A percentile compares a stretch with the other conserved stretches of the same genome.
phyloP scores from a whole-genome alignment of 1,140 invertebrate genomes.

The Gonioctena quinquepunctata region DNA sequence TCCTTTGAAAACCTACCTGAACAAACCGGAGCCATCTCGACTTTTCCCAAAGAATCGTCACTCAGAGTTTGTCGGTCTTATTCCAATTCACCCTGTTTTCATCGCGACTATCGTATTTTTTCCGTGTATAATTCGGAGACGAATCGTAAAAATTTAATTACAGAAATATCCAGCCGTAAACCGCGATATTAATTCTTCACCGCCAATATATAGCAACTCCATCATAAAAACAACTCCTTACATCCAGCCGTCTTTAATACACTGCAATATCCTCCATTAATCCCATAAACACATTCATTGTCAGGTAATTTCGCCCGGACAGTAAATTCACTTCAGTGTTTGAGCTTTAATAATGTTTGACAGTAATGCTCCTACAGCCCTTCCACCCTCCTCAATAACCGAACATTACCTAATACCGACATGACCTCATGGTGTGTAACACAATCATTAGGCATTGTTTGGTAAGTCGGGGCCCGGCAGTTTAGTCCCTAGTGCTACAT shows the following conservation, averaged over 20 bases:
- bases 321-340: conserved; percentile 28
- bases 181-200: neutral
- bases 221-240: neutral
- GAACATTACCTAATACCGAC: conserved; percentile 38
- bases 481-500: neutral
- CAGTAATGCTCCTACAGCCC: conserved; percentile 27
- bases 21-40: too few species aligned
- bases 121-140: too few species aligned
- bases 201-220: neutral
- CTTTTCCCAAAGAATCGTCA: too few species aligned
- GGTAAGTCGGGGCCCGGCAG: neutral
- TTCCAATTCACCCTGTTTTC: too few species aligned
- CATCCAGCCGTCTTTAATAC: neutral
- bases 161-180: too few species aligned
- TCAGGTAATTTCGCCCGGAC: conserved; percentile 28
- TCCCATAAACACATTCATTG: conserved; percentile 34
- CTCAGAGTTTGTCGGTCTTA: too few species aligned
- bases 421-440: conserved; percentile 38
- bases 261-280: conserved; percentile 23
- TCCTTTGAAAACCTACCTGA: too few species aligned
- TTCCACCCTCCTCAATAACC: conserved; percentile 28
- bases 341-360: conserved; percentile 37
- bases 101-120: too few species aligned
- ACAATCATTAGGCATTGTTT: conserved; percentile 38
- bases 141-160: too few species aligned